These are phyloP conservation scores for Apteryx mantelli DNA, from an alignment of 2,113 vertebrate species.

Conservation along the genomic window DNA sequence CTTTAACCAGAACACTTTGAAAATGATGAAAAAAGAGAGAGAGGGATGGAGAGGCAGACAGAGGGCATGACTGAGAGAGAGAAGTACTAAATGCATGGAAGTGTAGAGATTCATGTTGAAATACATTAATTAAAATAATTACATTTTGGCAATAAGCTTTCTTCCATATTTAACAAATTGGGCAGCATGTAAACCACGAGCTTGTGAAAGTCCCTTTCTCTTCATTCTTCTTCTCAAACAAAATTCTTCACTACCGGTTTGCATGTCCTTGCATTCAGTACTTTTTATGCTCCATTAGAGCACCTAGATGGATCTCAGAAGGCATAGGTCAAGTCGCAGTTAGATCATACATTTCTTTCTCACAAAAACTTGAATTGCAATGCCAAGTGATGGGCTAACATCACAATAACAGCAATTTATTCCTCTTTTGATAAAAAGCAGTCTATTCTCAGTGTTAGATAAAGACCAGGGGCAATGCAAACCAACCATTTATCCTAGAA, in stretches of 20 bases:
- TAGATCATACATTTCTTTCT: constrained; percentile 86
- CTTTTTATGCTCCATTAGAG: constrained; percentile 85
- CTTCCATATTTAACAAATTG: constrained; percentile 69
- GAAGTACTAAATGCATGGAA: neutral
- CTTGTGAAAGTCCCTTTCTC: constrained; percentile 57
- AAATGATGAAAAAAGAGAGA: neutral
- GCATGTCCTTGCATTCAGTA: constrained; percentile 77
- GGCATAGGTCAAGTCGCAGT: constrained; percentile 85
- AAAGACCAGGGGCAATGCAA: constrained; percentile 85
- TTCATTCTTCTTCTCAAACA: constrained; percentile 68
- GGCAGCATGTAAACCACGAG: constrained; percentile 46
- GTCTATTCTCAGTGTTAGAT: constrained; percentile 84
- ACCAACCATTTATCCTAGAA: constrained; percentile 84
- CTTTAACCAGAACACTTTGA: neutral
- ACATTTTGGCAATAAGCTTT: neutral
- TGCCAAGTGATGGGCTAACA: constrained; percentile 87
- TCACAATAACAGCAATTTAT: constrained; percentile 89
- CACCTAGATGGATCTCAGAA: constrained; percentile 81
- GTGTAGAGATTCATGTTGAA: neutral
- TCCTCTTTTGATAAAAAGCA: constrained; percentile 86
- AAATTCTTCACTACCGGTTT: constrained; percentile 76
- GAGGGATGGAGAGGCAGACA: neutral
- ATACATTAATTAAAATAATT: constrained; percentile 32
- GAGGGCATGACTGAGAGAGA: neutral
- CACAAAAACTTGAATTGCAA: constrained; percentile 88